Conservation (phyloP, 37 sponge, comb jelly and placozoan species). For the Aplysina aerophoba region DNA sequence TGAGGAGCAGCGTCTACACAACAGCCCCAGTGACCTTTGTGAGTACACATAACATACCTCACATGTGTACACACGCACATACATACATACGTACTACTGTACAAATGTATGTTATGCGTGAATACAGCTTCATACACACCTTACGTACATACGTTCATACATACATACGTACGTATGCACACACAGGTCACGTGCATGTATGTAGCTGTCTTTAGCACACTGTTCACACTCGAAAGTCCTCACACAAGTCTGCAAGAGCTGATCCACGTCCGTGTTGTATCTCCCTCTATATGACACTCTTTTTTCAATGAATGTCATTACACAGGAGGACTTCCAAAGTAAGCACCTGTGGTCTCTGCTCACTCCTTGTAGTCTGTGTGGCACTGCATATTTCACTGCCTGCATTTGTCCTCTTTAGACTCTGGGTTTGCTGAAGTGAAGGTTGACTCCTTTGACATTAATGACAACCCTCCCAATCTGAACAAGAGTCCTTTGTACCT, state of each 20-base stretch:
- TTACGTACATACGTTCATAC: too few relatives aligned
- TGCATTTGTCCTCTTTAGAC: not conserved
- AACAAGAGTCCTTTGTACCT: conserved; percentile 2
- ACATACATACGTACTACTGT: too few relatives aligned
- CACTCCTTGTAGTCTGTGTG: not conserved
- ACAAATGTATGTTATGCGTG: too few relatives aligned
- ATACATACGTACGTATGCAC: too few relatives aligned
- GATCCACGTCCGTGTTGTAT: not conserved
- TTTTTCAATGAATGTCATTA: not conserved
- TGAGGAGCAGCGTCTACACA: not conserved
- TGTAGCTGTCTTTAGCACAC: too few relatives aligned
- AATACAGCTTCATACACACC: too few relatives aligned
- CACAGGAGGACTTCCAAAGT: not conserved
- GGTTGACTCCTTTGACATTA: conserved; percentile 1
- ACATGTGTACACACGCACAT: too few relatives aligned
- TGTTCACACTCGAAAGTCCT: too few relatives aligned
- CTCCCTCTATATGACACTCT: not conserved
- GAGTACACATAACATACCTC: too few relatives aligned
- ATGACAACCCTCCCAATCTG: conserved; percentile 19
- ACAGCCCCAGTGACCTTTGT: too few relatives aligned
- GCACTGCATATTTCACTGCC: not conserved
- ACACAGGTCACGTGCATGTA: too few relatives aligned
- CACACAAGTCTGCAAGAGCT: too few relatives aligned
- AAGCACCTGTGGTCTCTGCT: not conserved
- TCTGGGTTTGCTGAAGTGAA: conserved; percentile 2